Conservation (phyloP, 2,888 invertebrate species). For the Rhimphoctona megacephalus region DNA sequence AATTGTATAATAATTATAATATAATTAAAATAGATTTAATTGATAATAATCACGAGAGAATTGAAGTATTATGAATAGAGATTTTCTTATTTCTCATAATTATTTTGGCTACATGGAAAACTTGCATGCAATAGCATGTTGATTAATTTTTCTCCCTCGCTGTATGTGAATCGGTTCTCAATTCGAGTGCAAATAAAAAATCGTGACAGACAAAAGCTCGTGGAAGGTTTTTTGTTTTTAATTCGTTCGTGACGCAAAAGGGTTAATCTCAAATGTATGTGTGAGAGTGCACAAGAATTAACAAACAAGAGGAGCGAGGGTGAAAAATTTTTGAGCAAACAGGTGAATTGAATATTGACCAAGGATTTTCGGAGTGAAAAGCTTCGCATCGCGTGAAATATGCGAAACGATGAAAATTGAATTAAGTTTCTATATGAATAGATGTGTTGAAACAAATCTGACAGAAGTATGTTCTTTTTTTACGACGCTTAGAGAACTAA, state of each 20-base stretch:
- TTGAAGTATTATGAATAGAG: too few species aligned
- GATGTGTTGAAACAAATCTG: not conserved
- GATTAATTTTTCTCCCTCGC: not conserved
- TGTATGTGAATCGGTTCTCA: conserved; percentile 13
- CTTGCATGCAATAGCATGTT: too few species aligned
- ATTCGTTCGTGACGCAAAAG: conserved; percentile 36
- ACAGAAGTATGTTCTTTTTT: not conserved
- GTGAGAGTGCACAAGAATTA: conserved; percentile 73
- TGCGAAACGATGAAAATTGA: conserved; percentile 73
- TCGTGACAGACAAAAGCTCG: conserved; percentile 14
- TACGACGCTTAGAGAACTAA: not conserved
- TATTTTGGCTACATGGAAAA: too few species aligned
- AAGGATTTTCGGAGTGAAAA: conserved; percentile 63
- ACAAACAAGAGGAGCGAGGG: conserved; percentile 75
- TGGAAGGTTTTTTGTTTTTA: not conserved
- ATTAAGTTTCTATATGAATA: conserved; percentile 60
- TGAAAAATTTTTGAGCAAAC: conserved; percentile 78
- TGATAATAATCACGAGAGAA: too few species aligned
- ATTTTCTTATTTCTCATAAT: too few species aligned
- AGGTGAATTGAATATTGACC: conserved; percentile 76
- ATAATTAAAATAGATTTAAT: too few species aligned
- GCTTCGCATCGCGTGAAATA: conserved; percentile 70
- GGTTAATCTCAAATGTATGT: conserved; percentile 72
- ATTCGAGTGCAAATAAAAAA: conserved; percentile 59
- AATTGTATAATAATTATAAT: too few species aligned